phyloP scores from a whole-genome alignment of 2,797 vertebrate genomes.

The Sebastes diaconus region DNA sequence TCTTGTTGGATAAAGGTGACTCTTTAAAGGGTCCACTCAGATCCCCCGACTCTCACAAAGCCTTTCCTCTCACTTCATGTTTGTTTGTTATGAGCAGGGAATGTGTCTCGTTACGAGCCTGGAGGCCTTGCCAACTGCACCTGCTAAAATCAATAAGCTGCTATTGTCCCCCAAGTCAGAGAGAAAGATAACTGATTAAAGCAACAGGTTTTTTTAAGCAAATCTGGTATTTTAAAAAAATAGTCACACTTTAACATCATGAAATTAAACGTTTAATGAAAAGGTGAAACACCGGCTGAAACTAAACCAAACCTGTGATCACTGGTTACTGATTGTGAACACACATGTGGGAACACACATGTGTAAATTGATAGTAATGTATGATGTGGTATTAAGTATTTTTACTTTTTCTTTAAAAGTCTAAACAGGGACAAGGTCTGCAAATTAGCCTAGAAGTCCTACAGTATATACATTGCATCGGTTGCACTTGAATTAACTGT shows the following conservation, averaged over 20 bases:
- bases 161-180: conserved; percentile 48
- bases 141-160: conserved; percentile 41
- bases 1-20: background rate
- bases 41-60: background rate
- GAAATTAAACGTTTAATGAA: too few species aligned
- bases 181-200: conserved; percentile 5
- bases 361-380: too few species aligned
- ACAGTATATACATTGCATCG: too few species aligned
- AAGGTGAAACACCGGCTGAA: too few species aligned
- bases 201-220: background rate
- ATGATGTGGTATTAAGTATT: too few species aligned
- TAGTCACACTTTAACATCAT: background rate
- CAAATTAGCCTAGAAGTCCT: too few species aligned
- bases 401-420: too few species aligned
- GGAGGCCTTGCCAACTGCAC: conserved; percentile 54
- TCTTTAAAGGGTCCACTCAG: background rate
- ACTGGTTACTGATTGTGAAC: too few species aligned
- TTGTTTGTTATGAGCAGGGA: conserved; percentile 36
- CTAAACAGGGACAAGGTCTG: too few species aligned
- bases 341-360: too few species aligned
- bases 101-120: conserved; percentile 63
- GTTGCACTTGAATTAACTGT: too few species aligned
- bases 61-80: conserved; percentile 23
- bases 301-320: too few species aligned
- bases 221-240: background rate